phyloP scores from a whole-genome alignment of 1,140 invertebrate genomes.

The Ceratosolen fusciceps region DNA sequence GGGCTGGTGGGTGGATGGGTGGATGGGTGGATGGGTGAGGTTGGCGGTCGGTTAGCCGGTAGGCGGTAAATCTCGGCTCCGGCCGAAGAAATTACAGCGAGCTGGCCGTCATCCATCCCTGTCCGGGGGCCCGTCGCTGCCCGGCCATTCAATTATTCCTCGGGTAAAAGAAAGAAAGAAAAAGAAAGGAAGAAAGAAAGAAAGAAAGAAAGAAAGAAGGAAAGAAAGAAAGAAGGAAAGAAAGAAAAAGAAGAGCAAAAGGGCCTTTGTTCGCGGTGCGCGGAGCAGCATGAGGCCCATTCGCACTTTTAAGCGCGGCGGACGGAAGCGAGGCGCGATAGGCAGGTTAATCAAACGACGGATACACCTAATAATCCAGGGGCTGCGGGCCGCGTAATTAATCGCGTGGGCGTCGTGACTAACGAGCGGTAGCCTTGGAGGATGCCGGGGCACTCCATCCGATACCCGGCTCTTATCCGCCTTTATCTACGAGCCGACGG shows the following conservation, averaged over 20 bases:
- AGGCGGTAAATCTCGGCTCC: slow-evolving; percentile 3
- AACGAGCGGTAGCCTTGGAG: slow-evolving; percentile 36
- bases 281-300: slow-evolving; percentile 33
- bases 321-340: slow-evolving; percentile 37
- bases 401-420: slow-evolving; percentile 42
- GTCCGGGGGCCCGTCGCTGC: slow-evolving; percentile 8
- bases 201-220: no score
- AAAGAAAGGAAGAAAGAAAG: no score
- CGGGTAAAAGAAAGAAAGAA: no score
- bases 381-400: slow-evolving; percentile 29
- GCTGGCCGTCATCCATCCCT: slow-evolving; percentile 28
- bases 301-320: neutral
- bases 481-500: neutral
- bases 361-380: slow-evolving; percentile 41
- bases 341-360: slow-evolving; percentile 37
- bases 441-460: neutral
- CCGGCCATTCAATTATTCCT: slow-evolving; percentile 18
- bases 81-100: slow-evolving; percentile 12
- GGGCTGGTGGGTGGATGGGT: no score
- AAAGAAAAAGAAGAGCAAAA: no score
- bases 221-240: no score
- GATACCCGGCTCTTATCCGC: neutral
- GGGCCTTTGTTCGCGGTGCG: slow-evolving; percentile 20
- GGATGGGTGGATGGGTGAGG: no score
- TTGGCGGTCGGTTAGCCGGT: no score